These are phyloP conservation scores for Halictus quadricinctus DNA, from an alignment of 2,888 invertebrate genomes.

Conservation along the genomic window DNA sequence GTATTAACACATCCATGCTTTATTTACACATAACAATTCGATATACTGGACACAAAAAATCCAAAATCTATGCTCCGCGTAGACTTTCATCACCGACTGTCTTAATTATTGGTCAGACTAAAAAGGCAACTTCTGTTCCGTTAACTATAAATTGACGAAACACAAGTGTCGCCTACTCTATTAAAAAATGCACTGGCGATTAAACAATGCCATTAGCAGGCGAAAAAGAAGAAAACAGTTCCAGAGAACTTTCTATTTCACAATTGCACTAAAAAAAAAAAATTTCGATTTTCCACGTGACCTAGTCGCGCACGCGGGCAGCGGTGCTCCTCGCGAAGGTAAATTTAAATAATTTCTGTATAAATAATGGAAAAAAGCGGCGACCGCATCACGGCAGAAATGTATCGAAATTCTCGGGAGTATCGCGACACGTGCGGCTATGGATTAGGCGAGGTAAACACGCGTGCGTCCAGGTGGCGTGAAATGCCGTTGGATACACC, in stretches of 20 bases:
- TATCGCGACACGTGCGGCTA: conserved; percentile 55
- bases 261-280: background rate
- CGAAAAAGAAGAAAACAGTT: background rate
- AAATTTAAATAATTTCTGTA: background rate
- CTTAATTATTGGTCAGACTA: background rate
- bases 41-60: too few relatives aligned
- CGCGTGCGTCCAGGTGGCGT: conserved; percentile 74
- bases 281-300: background rate
- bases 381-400: background rate
- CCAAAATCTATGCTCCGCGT: too few relatives aligned
- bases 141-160: background rate
- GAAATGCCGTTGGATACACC: conserved; percentile 61
- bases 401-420: conserved; percentile 21
- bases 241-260: background rate
- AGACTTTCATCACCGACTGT: too few relatives aligned
- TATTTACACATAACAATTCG: too few relatives aligned
- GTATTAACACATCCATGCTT: too few relatives aligned
- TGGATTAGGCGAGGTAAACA: conserved; percentile 67
- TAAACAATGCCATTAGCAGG: background rate
- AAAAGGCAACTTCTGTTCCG: background rate
- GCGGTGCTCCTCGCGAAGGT: background rate
- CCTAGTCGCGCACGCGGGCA: background rate
- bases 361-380: background rate
- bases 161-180: background rate
- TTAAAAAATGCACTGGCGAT: too few relatives aligned